These are phyloP conservation scores for Yponomeuta sedellus DNA, from an alignment of 2,888 invertebrate species.

Conservation along the genomic window DNA sequence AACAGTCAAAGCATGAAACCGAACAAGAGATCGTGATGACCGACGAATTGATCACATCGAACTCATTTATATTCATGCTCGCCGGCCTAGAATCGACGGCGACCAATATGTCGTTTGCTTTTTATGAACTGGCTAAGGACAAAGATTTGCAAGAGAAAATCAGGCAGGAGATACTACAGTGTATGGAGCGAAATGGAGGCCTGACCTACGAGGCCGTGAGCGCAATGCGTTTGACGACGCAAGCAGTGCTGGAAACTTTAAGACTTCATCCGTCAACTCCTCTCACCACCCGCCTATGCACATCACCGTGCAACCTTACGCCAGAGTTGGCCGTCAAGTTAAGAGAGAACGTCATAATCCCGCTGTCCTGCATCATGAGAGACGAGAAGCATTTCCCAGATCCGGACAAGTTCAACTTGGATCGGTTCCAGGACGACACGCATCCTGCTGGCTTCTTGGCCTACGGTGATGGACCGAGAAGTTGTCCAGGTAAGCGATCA, in stretches of 20 bases:
- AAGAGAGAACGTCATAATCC: slow-evolving; percentile 57
- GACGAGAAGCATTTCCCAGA: slow-evolving; percentile 55
- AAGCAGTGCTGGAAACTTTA: slow-evolving; percentile 53
- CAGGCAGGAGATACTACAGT: slow-evolving; percentile 52
- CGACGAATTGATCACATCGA: slow-evolving; percentile 66
- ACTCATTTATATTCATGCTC: slow-evolving; percentile 70
- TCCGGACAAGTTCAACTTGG: slow-evolving; percentile 62
- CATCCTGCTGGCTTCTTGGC: slow-evolving; percentile 58
- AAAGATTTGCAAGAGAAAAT: slow-evolving; percentile 51
- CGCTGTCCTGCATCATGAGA: slow-evolving; percentile 58
- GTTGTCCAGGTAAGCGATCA: slow-evolving; percentile 56
- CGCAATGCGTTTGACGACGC: slow-evolving; percentile 52
- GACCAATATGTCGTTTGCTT: slow-evolving; percentile 63
- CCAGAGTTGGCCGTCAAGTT: slow-evolving; percentile 48
- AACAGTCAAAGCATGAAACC: slow-evolving; percentile 54
- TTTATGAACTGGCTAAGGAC: slow-evolving; percentile 62
- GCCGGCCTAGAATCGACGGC: slow-evolving; percentile 68
- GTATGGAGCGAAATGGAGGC: slow-evolving; percentile 42
- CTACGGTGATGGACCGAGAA: slow-evolving; percentile 65
- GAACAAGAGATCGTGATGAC: slow-evolving; percentile 57
- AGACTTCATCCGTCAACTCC: slow-evolving; percentile 65
- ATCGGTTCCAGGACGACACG: slow-evolving; percentile 49
- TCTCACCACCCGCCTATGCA: slow-evolving; percentile 61
- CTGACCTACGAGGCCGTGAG: slow-evolving; percentile 59
- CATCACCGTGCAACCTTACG: slow-evolving; percentile 48